These are phyloP conservation scores for Pegoplata infirma DNA, from an alignment of 2,888 invertebrate species.

Conservation along the genomic window DNA sequence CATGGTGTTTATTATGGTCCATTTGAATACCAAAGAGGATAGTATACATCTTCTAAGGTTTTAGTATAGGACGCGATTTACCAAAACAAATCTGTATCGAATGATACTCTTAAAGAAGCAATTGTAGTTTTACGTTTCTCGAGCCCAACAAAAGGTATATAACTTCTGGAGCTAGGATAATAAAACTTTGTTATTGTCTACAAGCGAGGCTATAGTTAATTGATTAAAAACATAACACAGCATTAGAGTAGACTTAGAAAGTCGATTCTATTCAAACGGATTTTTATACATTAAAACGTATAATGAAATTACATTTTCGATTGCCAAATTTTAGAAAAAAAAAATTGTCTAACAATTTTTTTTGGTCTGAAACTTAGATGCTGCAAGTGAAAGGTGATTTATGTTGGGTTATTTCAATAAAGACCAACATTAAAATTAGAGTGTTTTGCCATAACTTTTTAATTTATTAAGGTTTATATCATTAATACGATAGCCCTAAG, in stretches of 20 bases:
- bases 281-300: too few species aligned
- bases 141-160: too few species aligned
- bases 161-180: too few species aligned
- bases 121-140: background rate
- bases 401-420: too few species aligned
- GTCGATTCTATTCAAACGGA: too few species aligned
- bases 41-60: conserved; percentile 35
- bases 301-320: too few species aligned
- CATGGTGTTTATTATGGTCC: conserved; percentile 61
- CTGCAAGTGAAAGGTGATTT: too few species aligned
- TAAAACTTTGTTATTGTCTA: conserved; percentile 26
- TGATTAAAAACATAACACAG: conserved; percentile 17
- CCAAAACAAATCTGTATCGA: background rate
- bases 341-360: too few species aligned
- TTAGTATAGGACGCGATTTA: conserved; percentile 58
- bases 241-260: conserved; percentile 23
- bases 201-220: conserved; percentile 36
- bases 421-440: background rate
- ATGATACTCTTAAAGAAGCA: background rate
- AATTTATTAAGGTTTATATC: conserved; percentile 64
- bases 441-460: conserved; percentile 37
- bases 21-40: conserved; percentile 57
- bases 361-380: too few species aligned
- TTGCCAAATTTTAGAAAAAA: too few species aligned
- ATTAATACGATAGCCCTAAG: conserved; percentile 64